Base-by-base conservation (phyloP, 2,888 invertebrate species). In the Drosophila hamatofila region DNA sequence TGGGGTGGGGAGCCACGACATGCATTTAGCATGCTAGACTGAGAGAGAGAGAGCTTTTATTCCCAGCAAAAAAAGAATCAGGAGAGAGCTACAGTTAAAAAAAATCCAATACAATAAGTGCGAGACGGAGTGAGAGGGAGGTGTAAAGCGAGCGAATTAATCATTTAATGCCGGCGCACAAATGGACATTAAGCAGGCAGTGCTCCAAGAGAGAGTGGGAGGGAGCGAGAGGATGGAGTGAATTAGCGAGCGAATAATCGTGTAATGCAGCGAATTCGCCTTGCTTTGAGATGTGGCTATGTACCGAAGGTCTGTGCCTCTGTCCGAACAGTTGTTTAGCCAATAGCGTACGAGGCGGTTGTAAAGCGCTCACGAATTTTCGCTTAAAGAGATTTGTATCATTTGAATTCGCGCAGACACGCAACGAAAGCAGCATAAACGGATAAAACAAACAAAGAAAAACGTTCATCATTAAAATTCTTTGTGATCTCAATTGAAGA, bases 301-400 rank as follows among this genome's bases (percentile, higher is more conserved):
- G 18, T 35, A 18, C 61, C 46, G 41, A 33, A 33, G 14, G 41
- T n/a, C 23, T 16, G 41, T 57, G 56, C 62, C 37, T 25, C 37
- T 25, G 51, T 21, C 16, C 25, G 25, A 12, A 12, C 81, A 87
- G 87, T 84, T 76, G 72, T 46, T 49, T 61, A 60, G 51, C 59
- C 52, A 80, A 82, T 70, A 80, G 81, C 88, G 85, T 84, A 72
- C 76, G 25, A 69, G 61, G 39, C 72, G 65, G 83, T 82, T 61
- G 69, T 55, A 27, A 27, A 58, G n/a, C 46, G 63, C 83, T 80
- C 88, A 75, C 73, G 76, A 82, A 37, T 84, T 49, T 84, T 80
- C 44, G 61, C 14, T 23, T 9, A 48, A 48, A 42, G 44, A 39
- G 64, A 80, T 69, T 65, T 61, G 3, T 49, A 64, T 66, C 67